Evolutionary conservation across 2,113 vertebrate genomes (phyloP).

Genomic region (Herpailurus yagouaroundi): DNA sequence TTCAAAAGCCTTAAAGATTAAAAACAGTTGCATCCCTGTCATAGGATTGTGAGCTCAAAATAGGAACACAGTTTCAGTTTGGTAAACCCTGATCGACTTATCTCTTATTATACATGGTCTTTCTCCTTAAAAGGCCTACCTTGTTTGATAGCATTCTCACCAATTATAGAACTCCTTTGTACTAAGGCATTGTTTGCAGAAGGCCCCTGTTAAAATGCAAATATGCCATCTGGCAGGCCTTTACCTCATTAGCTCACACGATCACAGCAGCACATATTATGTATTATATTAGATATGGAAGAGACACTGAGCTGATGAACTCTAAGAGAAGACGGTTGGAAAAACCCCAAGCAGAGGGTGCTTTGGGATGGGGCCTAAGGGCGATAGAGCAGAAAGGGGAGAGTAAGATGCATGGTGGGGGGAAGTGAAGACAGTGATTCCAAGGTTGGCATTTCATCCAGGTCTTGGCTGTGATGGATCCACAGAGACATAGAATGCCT

Average conservation of each 20-base stretch:
- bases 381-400: slow-evolving; percentile 39
- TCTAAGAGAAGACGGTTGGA: slow-evolving; percentile 62
- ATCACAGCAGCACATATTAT: slow-evolving; percentile 54
- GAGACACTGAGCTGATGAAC: slow-evolving; percentile 71
- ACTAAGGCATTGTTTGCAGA: slow-evolving; percentile 74
- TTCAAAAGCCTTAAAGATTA: neutral
- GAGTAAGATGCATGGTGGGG: neutral
- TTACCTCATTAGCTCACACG: slow-evolving; percentile 73
- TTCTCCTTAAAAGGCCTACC: slow-evolving; percentile 56
- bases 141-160: slow-evolving; percentile 68
- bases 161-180: slow-evolving; percentile 64
- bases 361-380: neutral
- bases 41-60: neutral
- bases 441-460: neutral
- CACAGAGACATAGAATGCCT: neutral
- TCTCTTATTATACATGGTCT: slow-evolving; percentile 7
- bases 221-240: slow-evolving; percentile 77
- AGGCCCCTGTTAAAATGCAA: slow-evolving; percentile 80
- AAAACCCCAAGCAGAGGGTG: slow-evolving; percentile 46
- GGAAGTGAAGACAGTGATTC: neutral
- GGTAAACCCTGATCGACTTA: slow-evolving; percentile 46
- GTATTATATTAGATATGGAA: slow-evolving; percentile 75
- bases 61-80: neutral
- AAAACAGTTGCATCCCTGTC: neutral
- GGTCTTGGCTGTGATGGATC: neutral